Base-by-base conservation (phyloP, 2,888 invertebrate species). In the Drosophila monieri region DNA sequence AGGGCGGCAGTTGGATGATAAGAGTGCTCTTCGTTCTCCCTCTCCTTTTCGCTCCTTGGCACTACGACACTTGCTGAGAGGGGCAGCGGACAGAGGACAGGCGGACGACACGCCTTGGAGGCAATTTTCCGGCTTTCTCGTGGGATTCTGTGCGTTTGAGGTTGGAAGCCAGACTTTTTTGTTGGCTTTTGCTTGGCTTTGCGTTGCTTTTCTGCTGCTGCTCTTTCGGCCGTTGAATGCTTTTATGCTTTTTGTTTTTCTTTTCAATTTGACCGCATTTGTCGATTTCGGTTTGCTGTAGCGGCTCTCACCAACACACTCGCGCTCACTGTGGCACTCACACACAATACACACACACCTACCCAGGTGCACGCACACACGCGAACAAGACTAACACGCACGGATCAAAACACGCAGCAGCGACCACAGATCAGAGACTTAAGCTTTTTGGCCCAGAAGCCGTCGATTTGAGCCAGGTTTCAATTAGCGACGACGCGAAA, bases 211-310 rank as follows among this genome's bases (percentile, higher is more conserved):
- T 77, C 61, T 47, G 54, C 68, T 46, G 47, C 61, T 65, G n/a
- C n/a, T n/a, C n/a, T 54, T 23, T 18, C 18, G 49, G 47, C 48
- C 43, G 27, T 44, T 44, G 35, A 53, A 52, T 44, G 51, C 67
- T 47, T 52, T 58, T 70, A 58, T 53, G 18, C 9, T 81, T 74
- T 69, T 73, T 83, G 69, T 86, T 85, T 80, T 80, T 78, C 83
- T 81, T 85, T 85, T 86, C 58, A 81, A 85, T 81, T 81, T 87
- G 81, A 81, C 81, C 87, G 81, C 85, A 85, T 85, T 83, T 88
- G 81, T 83, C 80, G 81, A 77, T 80, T 83, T 83, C 64, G 88
- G 86, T 70, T 81, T 65, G 78, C 47, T 59, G 60, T 41, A 60
- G 74, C 74, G 88, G 71, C 79, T 76, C 85, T 85, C 84, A 77